Evolutionary conservation across 2,888 invertebrate species (phyloP), one percentile per base, ranked within the genome.

Genomic region (Uropetala carovei): DNA sequence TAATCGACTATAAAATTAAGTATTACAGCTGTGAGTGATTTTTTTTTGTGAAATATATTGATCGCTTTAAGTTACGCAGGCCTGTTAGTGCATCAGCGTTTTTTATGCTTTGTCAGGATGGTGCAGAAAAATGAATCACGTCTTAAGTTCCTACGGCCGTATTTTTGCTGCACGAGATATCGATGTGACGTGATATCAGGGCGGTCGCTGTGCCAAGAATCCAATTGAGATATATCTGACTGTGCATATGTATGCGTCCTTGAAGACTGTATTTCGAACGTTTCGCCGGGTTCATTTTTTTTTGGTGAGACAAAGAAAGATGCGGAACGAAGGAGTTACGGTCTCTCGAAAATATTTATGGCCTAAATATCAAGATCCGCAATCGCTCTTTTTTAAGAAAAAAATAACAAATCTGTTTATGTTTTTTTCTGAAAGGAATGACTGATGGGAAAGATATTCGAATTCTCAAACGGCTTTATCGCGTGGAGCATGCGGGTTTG

Each of bases 241-340:
- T 75, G 75, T 75, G 75, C 75, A 75, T 75, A 75, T 27, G 27
- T 75, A 22, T 27, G 75, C 22, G 27, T 75, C 27, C 75, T 27
- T 75, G 75, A 75, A 75, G 27, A 75, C 75, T 27, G 68, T 68
- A 27, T 27, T 27, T 75, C 75, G 13, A 5, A 75, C 27, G 27
- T 75, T 75, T 75, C 75, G 18, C 75, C 27, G 75, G 75, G 22
- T 13, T 27, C 75, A 75, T 75, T 75, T 27, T 75, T 75, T 75
- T 75, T 75, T 75, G 22, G 27, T 27, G 22, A 27, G 75, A 75
- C 75, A 75, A 75, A 75, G 75, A 75, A 27, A 43, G 43, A 75
- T 75, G 75, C 27, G 75, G 75, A 22, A 27, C 75, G 75, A 27
- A 75, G 22, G 75, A 75, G 75, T 75, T 75, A 75, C 27, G 27